Percentiles rank a stretch among this genome's conserved stretches.
Conservation (phyloP, 1,140 invertebrate species). For the Pemphigus obesinymphae region DNA sequence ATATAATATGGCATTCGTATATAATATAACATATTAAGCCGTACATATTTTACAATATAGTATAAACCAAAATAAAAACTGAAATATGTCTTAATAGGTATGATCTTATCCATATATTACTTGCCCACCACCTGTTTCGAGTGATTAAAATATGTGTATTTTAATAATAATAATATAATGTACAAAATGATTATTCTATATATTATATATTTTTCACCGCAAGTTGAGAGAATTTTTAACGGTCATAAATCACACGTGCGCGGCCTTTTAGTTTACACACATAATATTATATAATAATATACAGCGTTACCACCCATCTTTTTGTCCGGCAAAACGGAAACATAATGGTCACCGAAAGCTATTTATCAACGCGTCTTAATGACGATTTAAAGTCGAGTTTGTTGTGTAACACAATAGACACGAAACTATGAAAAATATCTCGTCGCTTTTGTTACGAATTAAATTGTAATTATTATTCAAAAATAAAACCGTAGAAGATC, state of each 20-base stretch:
- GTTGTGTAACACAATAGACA: slow-evolving; percentile 14
- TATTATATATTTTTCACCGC: not conserved
- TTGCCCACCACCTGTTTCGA: not conserved
- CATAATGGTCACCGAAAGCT: slow-evolving; percentile 26
- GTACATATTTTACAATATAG: too few relatives aligned
- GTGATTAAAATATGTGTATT: not conserved
- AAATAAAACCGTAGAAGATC: not conserved
- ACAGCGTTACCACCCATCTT: not conserved
- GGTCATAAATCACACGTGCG: slow-evolving; percentile 16
- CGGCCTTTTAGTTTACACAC: not conserved
- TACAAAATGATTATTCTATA: too few relatives aligned
- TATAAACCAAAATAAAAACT: too few relatives aligned
- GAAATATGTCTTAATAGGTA: slow-evolving; percentile 5
- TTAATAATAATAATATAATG: not conserved
- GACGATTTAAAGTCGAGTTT: slow-evolving; percentile 27
- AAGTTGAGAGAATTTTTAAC: not conserved
- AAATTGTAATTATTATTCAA: slow-evolving; percentile 22
- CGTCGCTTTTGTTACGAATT: slow-evolving; percentile 22
- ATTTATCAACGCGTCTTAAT: slow-evolving; percentile 40
- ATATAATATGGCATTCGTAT: too few relatives aligned
- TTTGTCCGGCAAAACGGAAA: slow-evolving; percentile 34
- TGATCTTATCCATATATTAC: not conserved
- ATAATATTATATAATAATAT: not conserved
- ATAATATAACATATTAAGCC: too few relatives aligned
- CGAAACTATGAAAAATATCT: slow-evolving; percentile 15